Evolutionary conservation across 2,113 vertebrate species (phyloP).

Genomic region (Saccopteryx leptura): DNA sequence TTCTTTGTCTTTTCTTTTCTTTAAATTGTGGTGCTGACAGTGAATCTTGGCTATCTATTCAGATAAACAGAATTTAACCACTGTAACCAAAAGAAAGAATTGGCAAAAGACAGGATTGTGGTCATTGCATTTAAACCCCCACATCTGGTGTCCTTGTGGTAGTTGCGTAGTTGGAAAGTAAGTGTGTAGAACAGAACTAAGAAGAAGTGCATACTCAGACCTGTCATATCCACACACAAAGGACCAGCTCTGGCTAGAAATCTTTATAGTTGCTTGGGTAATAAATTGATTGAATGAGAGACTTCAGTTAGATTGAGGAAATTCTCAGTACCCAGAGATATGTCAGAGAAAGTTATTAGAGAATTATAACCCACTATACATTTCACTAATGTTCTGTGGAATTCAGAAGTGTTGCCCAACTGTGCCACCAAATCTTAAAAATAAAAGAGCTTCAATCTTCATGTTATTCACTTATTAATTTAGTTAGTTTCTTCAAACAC

Average conservation of each 20-base stretch:
- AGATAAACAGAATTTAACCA: conserved; percentile 5
- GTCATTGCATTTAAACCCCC: not conserved
- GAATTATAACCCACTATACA: not conserved
- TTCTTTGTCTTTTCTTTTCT: not conserved
- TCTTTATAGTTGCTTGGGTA: not conserved
- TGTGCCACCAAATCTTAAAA: not conserved
- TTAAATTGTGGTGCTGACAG: not conserved
- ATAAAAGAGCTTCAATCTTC: not conserved
- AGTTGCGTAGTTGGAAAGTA: not conserved
- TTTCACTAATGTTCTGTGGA: not conserved
- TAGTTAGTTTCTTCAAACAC: not conserved
- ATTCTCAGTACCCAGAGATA: not conserved
- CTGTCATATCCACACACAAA: not conserved
- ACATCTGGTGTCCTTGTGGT: not conserved
- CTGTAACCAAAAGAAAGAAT: not conserved
- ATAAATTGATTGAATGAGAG: not conserved
- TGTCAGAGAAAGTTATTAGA: not conserved
- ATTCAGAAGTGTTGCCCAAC: not conserved
- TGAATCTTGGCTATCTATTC: not conserved
- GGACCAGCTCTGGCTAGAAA: not conserved
- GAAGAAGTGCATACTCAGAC: not conserved
- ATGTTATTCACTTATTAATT: not conserved
- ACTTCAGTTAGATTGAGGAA: not conserved
- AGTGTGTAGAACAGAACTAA: not conserved
- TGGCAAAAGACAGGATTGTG: not conserved